Conservation (phyloP, 2,888 invertebrate genomes). For the Nemapogon koenigi region DNA sequence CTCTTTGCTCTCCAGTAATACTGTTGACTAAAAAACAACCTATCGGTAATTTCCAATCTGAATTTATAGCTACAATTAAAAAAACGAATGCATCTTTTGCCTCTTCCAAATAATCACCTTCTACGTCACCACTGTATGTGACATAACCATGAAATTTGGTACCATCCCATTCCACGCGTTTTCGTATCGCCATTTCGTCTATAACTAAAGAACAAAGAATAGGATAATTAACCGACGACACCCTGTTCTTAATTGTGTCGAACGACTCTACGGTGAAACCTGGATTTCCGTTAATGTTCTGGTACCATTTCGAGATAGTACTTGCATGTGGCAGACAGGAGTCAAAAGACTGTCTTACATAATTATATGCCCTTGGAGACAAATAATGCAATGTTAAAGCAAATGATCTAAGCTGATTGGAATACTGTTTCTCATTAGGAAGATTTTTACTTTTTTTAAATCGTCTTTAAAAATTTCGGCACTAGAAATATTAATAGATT, state of each 20-base stretch:
- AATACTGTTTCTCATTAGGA: too few species aligned
- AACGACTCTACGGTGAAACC: background rate
- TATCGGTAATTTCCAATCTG: constrained; percentile 19
- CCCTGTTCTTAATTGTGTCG: background rate
- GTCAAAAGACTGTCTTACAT: too few species aligned
- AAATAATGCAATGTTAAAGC: constrained; percentile 25
- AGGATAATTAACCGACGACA: background rate
- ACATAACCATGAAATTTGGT: background rate
- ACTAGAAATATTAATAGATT: too few species aligned
- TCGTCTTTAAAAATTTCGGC: too few species aligned
- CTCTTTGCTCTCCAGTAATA: constrained; percentile 15
- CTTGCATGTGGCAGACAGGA: too few species aligned
- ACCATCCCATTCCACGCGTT: background rate
- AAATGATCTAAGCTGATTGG: constrained; percentile 20
- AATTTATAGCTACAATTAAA: constrained; percentile 18
- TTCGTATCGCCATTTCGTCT: background rate
- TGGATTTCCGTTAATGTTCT: background rate
- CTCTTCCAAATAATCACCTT: too few species aligned
- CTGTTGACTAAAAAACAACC: constrained; percentile 20
- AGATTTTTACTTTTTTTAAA: background rate
- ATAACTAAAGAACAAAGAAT: background rate
- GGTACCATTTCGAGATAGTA: background rate
- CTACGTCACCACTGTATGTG: too few species aligned
- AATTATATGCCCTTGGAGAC: too few species aligned
- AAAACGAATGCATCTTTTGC: too few species aligned